phyloP scores from a whole-genome alignment of 2,113 vertebrate genomes.

The Sus scrofa region T2T-Sscrofa CM000816.6:90215501-90216000 shows the following conservation, averaged over 20 bases:
- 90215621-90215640: background rate
- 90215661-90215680: background rate
- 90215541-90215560: background rate
- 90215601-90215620: background rate
- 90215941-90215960: background rate
- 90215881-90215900: background rate
- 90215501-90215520: background rate
- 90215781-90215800: background rate
- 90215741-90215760: background rate
- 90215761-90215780: background rate
- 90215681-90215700: background rate
- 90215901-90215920: background rate
- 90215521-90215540: background rate
- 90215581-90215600: background rate
- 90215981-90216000: background rate
- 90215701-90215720: background rate
- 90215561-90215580: background rate
- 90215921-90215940: background rate
- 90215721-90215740: background rate
- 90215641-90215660: background rate
- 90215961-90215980: background rate
- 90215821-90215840: background rate
- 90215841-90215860: background rate
- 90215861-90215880: background rate
- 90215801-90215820: background rate